These are phyloP conservation scores for Osmoderma eremita DNA, from an alignment of 2,888 invertebrate genomes.

Conservation along the genomic window DNA sequence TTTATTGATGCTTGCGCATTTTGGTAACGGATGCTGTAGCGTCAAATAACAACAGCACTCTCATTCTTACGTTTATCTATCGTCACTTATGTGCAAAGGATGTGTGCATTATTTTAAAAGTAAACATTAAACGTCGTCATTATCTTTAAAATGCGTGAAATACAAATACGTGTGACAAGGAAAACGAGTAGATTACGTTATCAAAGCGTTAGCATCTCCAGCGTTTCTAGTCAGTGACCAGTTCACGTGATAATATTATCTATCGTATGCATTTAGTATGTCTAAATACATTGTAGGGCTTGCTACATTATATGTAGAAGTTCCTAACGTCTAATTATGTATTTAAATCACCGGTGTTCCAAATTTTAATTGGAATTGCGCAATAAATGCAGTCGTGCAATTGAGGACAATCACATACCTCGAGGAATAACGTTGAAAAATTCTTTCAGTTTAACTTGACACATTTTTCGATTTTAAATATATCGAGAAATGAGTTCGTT, in stretches of 20 bases:
- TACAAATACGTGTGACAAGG: background rate
- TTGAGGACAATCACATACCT: slow-evolving; percentile 26
- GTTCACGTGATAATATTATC: no score
- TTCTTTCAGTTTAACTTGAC: slow-evolving; percentile 29
- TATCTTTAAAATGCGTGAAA: slow-evolving; percentile 13
- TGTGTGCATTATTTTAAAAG: slow-evolving; percentile 2
- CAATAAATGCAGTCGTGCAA: slow-evolving; percentile 16
- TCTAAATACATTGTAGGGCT: no score
- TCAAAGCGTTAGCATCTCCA: background rate
- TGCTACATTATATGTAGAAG: no score
- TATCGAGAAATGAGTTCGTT: no score
- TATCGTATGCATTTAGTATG: no score
- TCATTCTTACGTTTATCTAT: no score
- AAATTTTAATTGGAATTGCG: slow-evolving; percentile 32
- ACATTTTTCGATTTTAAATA: slow-evolving; percentile 3
- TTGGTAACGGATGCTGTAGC: no score
- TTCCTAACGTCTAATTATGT: slow-evolving; percentile 22
- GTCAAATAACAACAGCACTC: no score
- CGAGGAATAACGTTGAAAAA: slow-evolving; percentile 7
- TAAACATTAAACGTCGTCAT: slow-evolving; percentile 1
- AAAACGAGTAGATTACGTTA: background rate
- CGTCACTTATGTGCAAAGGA: no score
- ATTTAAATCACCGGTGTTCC: slow-evolving; percentile 26
- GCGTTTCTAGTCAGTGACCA: background rate
- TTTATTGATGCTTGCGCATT: no score